Base-by-base conservation (phyloP, 1,140 invertebrate genomes). In the Drosophila sproati region DNA sequence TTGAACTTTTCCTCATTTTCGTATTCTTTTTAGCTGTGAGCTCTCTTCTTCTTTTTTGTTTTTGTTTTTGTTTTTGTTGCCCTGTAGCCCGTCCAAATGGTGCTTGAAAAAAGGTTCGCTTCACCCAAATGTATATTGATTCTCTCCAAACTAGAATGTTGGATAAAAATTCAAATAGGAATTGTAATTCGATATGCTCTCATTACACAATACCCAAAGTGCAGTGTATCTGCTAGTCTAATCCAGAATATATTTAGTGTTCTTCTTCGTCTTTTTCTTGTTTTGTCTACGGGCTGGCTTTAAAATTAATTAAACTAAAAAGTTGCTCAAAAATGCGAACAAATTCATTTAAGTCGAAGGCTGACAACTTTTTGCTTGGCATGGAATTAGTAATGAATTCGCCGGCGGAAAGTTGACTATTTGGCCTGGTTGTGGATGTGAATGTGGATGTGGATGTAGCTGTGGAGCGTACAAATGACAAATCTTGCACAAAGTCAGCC, bases 301-400 rank as follows among this genome's bases (percentile, higher is more conserved):
- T 67, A 78, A 83, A 83, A 83, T 78, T 83, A 83, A 83, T 83
- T 83, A 82, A 83, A 81, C 75, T 77, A 81, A 77, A 80, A 80
- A 71, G 64, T 82, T 82, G 56, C 34, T 43, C 61, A 79, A 78
- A 83, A 82, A 82, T 82, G 77, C 73, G 55, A 60, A 77, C 68
- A 82, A 79, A 78, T 78, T 78, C 67, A 56, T 82, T 82, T 73
- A 78, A 72, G 79, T 82, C 67, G 59, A 75, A 63, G 51, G 41
- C 32, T 5, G 29, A 12, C 35, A 73, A 73, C 54, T 66, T 75
- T 75, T 50, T 67, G 10, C 20, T 20, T 43, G 37, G 6, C 45
- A 52, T 52, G 61, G 66, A 77, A 70, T 71, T 78, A 61, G 52
- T 78, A 82, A 81, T 81, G 79, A 82, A 82, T 71, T 78, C 72